phyloP scores from a whole-genome alignment of 2,797 vertebrate genomes.

The Tokudaia tokunoshimensis region DNA sequence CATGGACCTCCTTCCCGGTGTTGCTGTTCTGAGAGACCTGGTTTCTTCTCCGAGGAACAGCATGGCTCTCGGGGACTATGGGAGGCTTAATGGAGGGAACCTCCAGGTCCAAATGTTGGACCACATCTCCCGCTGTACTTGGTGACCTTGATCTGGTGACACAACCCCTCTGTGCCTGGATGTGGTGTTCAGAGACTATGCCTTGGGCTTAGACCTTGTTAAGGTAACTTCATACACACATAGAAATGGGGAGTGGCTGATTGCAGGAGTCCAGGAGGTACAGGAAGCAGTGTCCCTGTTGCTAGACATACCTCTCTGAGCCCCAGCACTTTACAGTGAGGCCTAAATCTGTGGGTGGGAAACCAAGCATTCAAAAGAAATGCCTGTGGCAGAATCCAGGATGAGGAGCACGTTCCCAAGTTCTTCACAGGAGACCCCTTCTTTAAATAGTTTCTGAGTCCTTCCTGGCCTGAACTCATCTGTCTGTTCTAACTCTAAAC shows the following conservation, averaged over 20 bases:
- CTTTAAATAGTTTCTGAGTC: background rate
- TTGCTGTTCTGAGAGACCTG: background rate
- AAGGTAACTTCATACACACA: background rate
- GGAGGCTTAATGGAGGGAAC: background rate
- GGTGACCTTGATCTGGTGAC: constrained; percentile 55
- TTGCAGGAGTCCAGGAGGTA: constrained; percentile 18
- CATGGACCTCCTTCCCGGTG: background rate
- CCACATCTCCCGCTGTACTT: background rate
- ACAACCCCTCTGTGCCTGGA: constrained; percentile 37
- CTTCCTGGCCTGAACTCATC: background rate
- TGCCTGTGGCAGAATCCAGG: background rate
- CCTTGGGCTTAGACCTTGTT: background rate
- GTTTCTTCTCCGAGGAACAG: background rate
- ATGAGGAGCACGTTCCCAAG: background rate
- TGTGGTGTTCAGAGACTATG: constrained; percentile 65
- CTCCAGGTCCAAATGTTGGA: background rate
- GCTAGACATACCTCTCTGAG: background rate
- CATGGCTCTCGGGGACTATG: background rate
- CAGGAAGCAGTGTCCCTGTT: background rate
- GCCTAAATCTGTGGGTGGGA: background rate
- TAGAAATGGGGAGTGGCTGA: constrained; percentile 50
- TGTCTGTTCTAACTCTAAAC: constrained; percentile 39
- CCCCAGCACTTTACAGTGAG: background rate
- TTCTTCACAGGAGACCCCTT: background rate
- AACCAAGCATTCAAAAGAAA: background rate